Evolutionary conservation across 2,888 invertebrate species (phyloP).

Genomic region (Nysson spinosus): DNA sequence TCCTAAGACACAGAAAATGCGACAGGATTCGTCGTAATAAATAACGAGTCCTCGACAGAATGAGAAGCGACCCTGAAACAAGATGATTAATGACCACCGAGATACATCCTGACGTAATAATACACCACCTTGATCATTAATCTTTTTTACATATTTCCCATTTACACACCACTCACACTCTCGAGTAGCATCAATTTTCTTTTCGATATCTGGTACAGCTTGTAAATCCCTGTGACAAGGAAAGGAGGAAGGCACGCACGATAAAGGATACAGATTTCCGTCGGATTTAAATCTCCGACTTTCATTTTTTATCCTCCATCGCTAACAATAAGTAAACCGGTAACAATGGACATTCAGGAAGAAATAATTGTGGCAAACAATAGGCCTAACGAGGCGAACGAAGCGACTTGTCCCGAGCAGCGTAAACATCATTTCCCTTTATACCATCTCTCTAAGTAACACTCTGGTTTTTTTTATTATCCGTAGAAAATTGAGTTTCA

Average conservation of each 20-base stretch:
- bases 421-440: constrained; percentile 49
- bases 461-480: constrained; percentile 59
- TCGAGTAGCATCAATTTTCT: constrained; percentile 32
- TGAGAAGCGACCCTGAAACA: constrained; percentile 27
- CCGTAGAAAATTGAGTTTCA: constrained; percentile 61
- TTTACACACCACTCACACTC: constrained; percentile 42
- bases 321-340: not conserved
- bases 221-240: not conserved
- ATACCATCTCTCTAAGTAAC: constrained; percentile 45
- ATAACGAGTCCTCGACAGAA: constrained; percentile 49
- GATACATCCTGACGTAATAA: constrained; percentile 42
- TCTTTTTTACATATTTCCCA: constrained; percentile 39
- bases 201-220: constrained; percentile 28
- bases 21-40: constrained; percentile 43
- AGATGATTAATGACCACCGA: constrained; percentile 49
- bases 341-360: constrained; percentile 22
- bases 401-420: constrained; percentile 10
- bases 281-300: not conserved
- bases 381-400: constrained; percentile 34
- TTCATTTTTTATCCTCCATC: not conserved
- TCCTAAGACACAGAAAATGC: constrained; percentile 28
- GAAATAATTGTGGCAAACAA: constrained; percentile 27
- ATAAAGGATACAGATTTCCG: not conserved
- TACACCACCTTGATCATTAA: constrained; percentile 41
- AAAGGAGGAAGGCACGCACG: too few species aligned